A percentile compares a stretch with the other conserved stretches of the same genome.
These are phyloP conservation scores for Rhynchophorus ferrugineus DNA, from an alignment of 1,140 invertebrate species.

Conservation along the genomic window DNA sequence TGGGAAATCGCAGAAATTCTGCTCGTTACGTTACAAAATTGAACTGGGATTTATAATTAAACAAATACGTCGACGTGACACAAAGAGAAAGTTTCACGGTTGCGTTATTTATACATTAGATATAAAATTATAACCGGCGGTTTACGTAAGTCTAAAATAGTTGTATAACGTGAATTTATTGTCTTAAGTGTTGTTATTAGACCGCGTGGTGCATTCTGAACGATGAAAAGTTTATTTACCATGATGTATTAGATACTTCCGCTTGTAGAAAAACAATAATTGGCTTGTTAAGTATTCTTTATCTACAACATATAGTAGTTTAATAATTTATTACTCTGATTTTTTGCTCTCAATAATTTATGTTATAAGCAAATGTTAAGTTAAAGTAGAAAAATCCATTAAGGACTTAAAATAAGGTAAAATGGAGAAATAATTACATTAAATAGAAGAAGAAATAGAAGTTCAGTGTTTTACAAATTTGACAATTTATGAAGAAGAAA, in stretches of 20 bases:
- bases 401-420: no score
- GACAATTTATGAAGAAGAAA: no score
- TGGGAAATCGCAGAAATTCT: not conserved
- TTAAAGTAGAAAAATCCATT: no score
- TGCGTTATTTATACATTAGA: conserved; percentile 23
- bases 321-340: no score
- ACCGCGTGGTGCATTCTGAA: not conserved
- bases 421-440: no score
- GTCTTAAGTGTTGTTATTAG: conserved; percentile 17
- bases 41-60: conserved; percentile 12
- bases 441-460: no score
- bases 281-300: no score
- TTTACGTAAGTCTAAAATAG: conserved; percentile 20
- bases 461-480: no score
- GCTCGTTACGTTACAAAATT: not conserved
- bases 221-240: not conserved
- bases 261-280: no score
- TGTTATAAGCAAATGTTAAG: no score
- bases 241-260: not conserved
- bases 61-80: conserved; percentile 12
- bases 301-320: no score
- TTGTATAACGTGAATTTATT: conserved; percentile 19
- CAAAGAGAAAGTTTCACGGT: conserved; percentile 25
- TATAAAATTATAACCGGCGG: conserved; percentile 23
- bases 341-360: no score